Conservation (phyloP, 2,113 vertebrate genomes). For the Cebidichthys violaceus region DNA sequence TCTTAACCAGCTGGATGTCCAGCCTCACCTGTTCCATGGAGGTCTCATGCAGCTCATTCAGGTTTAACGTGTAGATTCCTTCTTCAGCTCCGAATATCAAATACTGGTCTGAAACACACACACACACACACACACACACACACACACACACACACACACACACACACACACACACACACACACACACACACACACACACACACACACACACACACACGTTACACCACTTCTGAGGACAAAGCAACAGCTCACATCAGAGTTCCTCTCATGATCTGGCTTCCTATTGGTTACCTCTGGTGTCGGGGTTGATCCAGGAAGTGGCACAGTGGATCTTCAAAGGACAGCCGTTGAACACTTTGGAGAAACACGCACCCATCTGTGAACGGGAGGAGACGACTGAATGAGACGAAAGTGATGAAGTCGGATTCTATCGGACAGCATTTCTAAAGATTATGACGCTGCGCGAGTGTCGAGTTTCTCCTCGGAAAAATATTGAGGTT, state of each 20-base stretch:
- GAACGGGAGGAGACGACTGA: slow-evolving; percentile 40
- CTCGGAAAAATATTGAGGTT: too few species aligned
- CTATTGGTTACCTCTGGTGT: slow-evolving; percentile 91
- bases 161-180: too few species aligned
- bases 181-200: too few species aligned
- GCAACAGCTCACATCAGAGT: neutral
- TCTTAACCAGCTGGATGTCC: neutral
- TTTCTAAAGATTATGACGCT: neutral
- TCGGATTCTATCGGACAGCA: too few species aligned
- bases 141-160: too few species aligned
- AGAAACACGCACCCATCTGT: slow-evolving; percentile 99
- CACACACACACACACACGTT: neutral
- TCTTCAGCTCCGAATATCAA: slow-evolving; percentile 99
- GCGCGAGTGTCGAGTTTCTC: too few species aligned
- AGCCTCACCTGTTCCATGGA: slow-evolving; percentile 95
- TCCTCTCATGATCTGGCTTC: neutral
- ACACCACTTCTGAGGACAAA: neutral
- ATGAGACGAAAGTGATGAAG: too few species aligned
- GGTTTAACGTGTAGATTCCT: slow-evolving; percentile 98
- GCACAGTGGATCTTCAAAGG: slow-evolving; percentile 98
- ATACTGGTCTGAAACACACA: slow-evolving; percentile 91
- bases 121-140: neutral
- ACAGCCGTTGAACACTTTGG: slow-evolving; percentile 98
- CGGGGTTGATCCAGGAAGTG: slow-evolving; percentile 98
- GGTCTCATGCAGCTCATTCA: slow-evolving; percentile 98